A percentile compares a stretch with the other conserved stretches of the same genome.
Evolutionary conservation across 2,797 vertebrate genomes (phyloP).

Genomic region (Coregonus suidteri): DNA sequence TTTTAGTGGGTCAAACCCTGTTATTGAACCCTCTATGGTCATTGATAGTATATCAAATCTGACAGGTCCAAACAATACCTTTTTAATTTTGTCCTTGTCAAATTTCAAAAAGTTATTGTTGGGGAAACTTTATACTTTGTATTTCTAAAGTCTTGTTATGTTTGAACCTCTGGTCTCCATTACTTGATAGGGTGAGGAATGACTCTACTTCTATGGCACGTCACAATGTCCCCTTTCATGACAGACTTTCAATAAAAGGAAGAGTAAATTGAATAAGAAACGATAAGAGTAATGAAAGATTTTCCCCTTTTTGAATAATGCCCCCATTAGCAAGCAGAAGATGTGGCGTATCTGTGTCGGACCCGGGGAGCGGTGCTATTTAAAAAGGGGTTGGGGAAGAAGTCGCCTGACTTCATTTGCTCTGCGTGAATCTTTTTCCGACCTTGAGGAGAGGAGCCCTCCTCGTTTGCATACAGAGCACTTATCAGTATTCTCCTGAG

Average conservation of each 20-base stretch:
- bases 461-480: conserved; percentile 64
- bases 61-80: neutral
- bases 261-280: conserved; percentile 32
- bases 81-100: neutral
- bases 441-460: conserved; percentile 62
- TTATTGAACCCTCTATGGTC: neutral
- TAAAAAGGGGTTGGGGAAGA: conserved; percentile 38
- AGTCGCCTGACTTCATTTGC: conserved; percentile 58
- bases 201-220: conserved; percentile 8
- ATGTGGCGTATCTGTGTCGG: conserved; percentile 41
- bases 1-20: neutral
- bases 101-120: neutral
- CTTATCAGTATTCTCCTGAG: conserved; percentile 56
- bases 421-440: conserved; percentile 52
- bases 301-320: conserved; percentile 26
- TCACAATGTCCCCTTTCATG: neutral
- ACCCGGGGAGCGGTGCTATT: conserved; percentile 30
- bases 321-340: conserved; percentile 47
- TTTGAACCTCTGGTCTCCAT: neutral
- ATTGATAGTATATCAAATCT: neutral
- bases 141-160: neutral
- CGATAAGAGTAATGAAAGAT: conserved; percentile 46
- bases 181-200: neutral
- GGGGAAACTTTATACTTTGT: neutral
- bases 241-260: conserved; percentile 38